Evolutionary conservation across 2,113 vertebrate genomes (phyloP), one percentile per base, ranked within the genome.

Genomic region (Sorex araneus): DNA sequence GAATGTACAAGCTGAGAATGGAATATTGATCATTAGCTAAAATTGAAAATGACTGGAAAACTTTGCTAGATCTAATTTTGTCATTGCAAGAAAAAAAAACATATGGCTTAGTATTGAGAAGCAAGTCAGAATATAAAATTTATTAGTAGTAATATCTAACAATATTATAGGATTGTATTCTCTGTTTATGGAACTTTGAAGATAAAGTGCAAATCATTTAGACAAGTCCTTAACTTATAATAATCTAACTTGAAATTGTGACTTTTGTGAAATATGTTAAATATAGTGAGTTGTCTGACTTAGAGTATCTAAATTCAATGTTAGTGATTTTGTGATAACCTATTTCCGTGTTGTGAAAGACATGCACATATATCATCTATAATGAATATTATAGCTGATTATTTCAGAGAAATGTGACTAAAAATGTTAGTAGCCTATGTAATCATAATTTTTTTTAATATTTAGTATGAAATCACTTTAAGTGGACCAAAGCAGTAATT

Each of bases 391-490:
- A n/a, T 18, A 80, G 54, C 3, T 54, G 54, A 76, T 89, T 34
- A 80, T 91, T 93, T 91, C n/a, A 76, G 8, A 91, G 34, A 89
- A 87, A 11, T n/a, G 34, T 75, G 23, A 89, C 5, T 73, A 78
- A 36, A 90, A 80, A 16, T 54, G 34, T 81, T 57, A 83, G 4
- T 1, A 40, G 86, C 3, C 47, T 60, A 91, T 66, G 69, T 73
- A 23, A 16, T 82, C 2, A 90, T 66, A 84, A 80, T 50, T 57
- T 12, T 12, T 36, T 15, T 73, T 75, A 81, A 64, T 34, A 69
- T 40, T 2, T 73, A 82, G 70, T 66, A 36, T 15, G 40, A 80
- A 40, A 84, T 54, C 15, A 64, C 36, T 90, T 15, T 30, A 7
- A 73, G n/a, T 66, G 34, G 47, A 50, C 30, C 15, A 71, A 28